These are phyloP conservation scores for Suillia variegata DNA, from an alignment of 2,888 invertebrate genomes.

Conservation along the genomic window DNA sequence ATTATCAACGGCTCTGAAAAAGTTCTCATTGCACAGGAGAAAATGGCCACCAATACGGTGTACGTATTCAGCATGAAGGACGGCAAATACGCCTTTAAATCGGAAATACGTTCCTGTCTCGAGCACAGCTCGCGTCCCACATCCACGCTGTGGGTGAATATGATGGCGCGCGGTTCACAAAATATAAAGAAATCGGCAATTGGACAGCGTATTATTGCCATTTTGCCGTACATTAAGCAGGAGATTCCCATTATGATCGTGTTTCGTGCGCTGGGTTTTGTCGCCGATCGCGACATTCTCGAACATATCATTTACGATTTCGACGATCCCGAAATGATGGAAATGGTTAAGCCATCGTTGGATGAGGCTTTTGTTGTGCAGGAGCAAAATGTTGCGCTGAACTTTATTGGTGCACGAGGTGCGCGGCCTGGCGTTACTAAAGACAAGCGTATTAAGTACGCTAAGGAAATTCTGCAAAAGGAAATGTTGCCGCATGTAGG, in stretches of 20 bases:
- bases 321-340: slow-evolving; percentile 99
- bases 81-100: slow-evolving; percentile 98
- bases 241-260: slow-evolving; percentile 99
- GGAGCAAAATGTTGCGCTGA: slow-evolving; percentile 97
- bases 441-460: slow-evolving; percentile 99
- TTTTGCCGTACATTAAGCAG: slow-evolving; percentile 98
- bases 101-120: slow-evolving; percentile 94
- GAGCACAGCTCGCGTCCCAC: slow-evolving; percentile 95
- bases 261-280: slow-evolving; percentile 98
- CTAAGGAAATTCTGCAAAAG: slow-evolving; percentile 98
- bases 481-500: slow-evolving; percentile 99
- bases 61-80: slow-evolving; percentile 99
- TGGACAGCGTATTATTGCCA: slow-evolving; percentile 96
- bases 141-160: slow-evolving; percentile 98
- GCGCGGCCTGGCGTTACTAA: slow-evolving; percentile 98
- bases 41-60: slow-evolving; percentile 99
- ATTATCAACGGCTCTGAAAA: slow-evolving; percentile 99
- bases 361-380: slow-evolving; percentile 99
- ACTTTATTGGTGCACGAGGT: slow-evolving; percentile 98
- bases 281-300: slow-evolving; percentile 97
- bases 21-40: slow-evolving; percentile 98
- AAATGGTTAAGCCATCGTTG: slow-evolving; percentile 99
- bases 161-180: slow-evolving; percentile 99
- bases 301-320: slow-evolving; percentile 99
- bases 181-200: slow-evolving; percentile 98